Evolutionary conservation across 2,113 vertebrate species (phyloP).

Genomic region (Labeo rohita): DNA sequence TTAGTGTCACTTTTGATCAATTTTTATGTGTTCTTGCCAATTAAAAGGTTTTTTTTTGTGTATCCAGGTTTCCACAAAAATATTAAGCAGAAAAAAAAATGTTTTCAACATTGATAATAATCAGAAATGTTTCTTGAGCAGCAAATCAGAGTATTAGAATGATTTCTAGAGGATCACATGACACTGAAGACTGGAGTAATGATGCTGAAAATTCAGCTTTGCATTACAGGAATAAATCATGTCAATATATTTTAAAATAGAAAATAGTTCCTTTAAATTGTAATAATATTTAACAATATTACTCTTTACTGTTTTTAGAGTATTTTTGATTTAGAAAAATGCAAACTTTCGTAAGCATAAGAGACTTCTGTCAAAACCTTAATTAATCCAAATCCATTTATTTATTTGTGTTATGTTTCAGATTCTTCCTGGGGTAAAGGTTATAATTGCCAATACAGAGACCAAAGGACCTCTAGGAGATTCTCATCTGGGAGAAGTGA

Average conservation of each 20-base stretch:
- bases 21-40: too few relatives aligned
- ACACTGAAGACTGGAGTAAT: too few relatives aligned
- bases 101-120: not conserved
- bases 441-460: constrained; percentile 94
- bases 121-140: not conserved
- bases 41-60: too few relatives aligned
- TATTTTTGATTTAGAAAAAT: too few relatives aligned
- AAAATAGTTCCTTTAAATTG: too few relatives aligned
- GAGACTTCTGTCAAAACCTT: too few relatives aligned
- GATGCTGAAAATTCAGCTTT: not conserved
- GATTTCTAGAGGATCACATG: not conserved
- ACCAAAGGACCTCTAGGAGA: constrained; percentile 95
- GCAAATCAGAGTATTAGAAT: not conserved
- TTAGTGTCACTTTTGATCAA: not conserved
- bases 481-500: constrained; percentile 93
- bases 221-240: not conserved
- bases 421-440: constrained; percentile 96
- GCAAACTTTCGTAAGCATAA: too few relatives aligned
- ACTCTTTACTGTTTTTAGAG: too few relatives aligned
- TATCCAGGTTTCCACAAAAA: too few relatives aligned
- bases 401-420: constrained; percentile 55
- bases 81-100: not conserved
- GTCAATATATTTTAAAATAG: not conserved
- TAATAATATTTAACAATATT: too few relatives aligned
- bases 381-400: too few relatives aligned